Base-by-base conservation (phyloP, 2,888 invertebrate species). In the Yponomeuta malinellus region DNA sequence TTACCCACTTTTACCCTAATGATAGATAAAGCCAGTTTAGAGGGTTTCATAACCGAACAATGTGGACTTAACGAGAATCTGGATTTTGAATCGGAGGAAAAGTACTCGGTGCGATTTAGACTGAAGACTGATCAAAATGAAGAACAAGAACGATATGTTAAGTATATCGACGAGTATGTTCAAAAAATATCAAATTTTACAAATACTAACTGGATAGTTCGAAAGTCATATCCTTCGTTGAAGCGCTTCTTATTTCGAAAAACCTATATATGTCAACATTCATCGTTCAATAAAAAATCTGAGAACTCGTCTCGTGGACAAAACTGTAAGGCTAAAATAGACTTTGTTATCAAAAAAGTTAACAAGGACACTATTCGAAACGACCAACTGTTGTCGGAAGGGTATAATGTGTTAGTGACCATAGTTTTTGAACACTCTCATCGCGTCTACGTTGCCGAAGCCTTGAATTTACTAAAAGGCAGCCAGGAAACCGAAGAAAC, bases 41-140 rank as follows among this genome's bases (percentile, higher is more conserved):
- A 72, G 70, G 71, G 72, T 70, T 71, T 72, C 43, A 68, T 72
- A 72, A 72, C 70, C 66, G 72, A 72, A 72, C 72, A 72, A 31
- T 72, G 70, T 72, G 72, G 72, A 72, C 72, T 72, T 72, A 72
- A 70, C 70, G 72, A 70, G 70, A 72, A 72, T 63, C 68, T 72
- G 70, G 68, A 68, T 68, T 68, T 68, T 68, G 68, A 37, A 37
- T 68, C 68, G 43, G 10, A 68, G 68, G 31, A 68, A 68, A 68
- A 37, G 68, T n/a, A 31, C 37, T 48, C 48, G n/a, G 23, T 48
- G 37, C 69, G 48, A 69, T 69, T 69, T 6, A 48, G 37, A 48
- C 23, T 43, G 43, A 43, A 43, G 43, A 43, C 43, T 10, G 68
- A 43, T 23, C 43, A 68, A 64, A 52, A 70, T 64, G 43, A 64